phyloP scores from a whole-genome alignment of 2,113 vertebrate genomes.

The Noturus placidus region DNA sequence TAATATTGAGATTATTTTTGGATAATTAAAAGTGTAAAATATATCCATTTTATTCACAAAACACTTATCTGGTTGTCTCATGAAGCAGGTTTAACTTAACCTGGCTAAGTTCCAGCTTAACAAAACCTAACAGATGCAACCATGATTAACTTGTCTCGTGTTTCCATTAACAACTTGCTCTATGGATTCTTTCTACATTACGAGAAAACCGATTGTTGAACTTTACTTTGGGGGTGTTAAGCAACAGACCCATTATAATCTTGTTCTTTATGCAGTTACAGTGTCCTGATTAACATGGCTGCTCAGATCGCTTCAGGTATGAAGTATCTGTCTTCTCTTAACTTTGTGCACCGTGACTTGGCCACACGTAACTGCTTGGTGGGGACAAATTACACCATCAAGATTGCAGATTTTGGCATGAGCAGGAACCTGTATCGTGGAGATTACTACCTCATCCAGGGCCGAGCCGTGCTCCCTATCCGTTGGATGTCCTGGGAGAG shows the following conservation, averaged over 20 bases:
- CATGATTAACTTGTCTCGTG: background rate
- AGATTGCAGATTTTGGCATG: constrained; percentile 98
- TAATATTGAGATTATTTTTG: background rate
- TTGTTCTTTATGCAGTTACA: constrained; percentile 69
- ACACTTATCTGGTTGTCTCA: background rate
- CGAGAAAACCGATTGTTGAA: background rate
- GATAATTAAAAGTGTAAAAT: background rate
- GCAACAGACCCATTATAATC: background rate
- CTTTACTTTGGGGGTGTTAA: background rate
- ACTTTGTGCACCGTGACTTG: constrained; percentile 96
- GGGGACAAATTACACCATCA: constrained; percentile 91
- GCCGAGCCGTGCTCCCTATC: constrained; percentile 94
- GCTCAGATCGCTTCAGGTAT: constrained; percentile 93
- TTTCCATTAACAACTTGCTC: background rate
- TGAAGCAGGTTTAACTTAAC: background rate
- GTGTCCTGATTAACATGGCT: constrained; percentile 83
- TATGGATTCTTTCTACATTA: background rate
- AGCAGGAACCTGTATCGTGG: constrained; percentile 96
- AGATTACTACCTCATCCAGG: constrained; percentile 97
- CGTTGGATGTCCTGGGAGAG: constrained; percentile 99
- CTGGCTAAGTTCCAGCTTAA: background rate
- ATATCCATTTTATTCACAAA: background rate
- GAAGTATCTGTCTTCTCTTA: constrained; percentile 95
- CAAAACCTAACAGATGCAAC: background rate
- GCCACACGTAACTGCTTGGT: constrained; percentile 96